Evolutionary conservation across 2,797 vertebrate species (phyloP).

Genomic region (Melanotaenia trifasciata): DNA sequence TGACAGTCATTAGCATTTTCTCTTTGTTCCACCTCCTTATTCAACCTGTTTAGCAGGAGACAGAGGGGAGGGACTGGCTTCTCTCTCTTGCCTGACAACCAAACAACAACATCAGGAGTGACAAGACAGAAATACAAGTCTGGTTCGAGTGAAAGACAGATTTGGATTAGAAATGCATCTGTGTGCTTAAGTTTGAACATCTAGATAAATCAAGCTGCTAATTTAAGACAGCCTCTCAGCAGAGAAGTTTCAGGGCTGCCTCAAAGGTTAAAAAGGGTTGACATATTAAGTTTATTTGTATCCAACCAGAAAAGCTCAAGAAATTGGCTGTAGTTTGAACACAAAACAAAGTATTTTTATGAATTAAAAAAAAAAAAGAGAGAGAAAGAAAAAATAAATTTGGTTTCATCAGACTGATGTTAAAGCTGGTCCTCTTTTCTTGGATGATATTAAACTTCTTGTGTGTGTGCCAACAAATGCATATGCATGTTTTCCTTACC

Average conservation of each 20-base stretch:
- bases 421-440: background rate
- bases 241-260: background rate
- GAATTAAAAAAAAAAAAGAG: no score
- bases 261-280: background rate
- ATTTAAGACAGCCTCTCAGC: background rate
- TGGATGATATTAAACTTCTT: background rate
- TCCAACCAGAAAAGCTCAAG: background rate
- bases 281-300: background rate
- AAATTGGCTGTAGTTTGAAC: background rate
- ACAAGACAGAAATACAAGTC: conserved; percentile 27
- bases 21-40: conserved; percentile 45
- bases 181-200: background rate
- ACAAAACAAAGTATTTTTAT: background rate
- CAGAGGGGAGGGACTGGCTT: conserved; percentile 33
- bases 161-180: background rate
- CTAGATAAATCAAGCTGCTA: background rate
- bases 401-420: background rate
- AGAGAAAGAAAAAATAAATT: background rate
- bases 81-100: conserved; percentile 53
- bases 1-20: conserved; percentile 26
- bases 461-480: background rate
- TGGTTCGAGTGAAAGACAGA: background rate
- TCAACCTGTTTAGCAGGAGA: conserved; percentile 67
- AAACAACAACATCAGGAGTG: conserved; percentile 15
- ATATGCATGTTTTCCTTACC: background rate